Evolutionary conservation across 2,888 invertebrate genomes (phyloP).

Genomic region (Epistrophella euchroma): DNA sequence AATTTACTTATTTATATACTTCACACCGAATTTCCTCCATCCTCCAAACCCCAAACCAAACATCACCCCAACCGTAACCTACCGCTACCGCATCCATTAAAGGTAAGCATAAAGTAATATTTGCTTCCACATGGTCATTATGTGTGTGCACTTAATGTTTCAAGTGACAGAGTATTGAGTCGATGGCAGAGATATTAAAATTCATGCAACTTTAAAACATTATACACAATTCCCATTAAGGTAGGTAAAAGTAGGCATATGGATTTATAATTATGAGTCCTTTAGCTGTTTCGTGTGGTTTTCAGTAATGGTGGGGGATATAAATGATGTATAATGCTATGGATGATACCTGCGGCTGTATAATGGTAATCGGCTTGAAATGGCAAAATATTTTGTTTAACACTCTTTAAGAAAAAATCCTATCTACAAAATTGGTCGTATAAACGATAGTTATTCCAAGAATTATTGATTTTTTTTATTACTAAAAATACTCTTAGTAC

Average conservation of each 20-base stretch:
- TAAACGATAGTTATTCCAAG: too few relatives aligned
- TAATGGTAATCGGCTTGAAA: neutral
- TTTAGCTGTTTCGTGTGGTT: constrained; percentile 10
- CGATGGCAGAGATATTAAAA: constrained; percentile 42
- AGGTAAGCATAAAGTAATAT: constrained; percentile 10
- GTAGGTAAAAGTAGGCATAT: neutral
- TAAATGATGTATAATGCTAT: constrained; percentile 11
- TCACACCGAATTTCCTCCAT: neutral
- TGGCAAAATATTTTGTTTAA: neutral
- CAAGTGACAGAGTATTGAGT: constrained; percentile 42
- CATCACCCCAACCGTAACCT: neutral
- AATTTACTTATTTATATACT: constrained; percentile 1
- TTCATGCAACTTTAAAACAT: constrained; percentile 58
- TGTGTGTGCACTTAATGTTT: constrained; percentile 51
- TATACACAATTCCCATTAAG: constrained; percentile 39
- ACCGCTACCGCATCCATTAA: constrained; percentile 60
- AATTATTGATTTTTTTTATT: too few relatives aligned
- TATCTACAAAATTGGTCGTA: neutral
- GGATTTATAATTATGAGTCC: constrained; percentile 12
- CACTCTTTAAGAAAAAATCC: constrained; percentile 2
- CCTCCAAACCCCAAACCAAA: neutral
- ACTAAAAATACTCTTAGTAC: too few relatives aligned
- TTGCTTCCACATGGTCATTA: constrained; percentile 49
- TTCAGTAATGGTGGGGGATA: constrained; percentile 7
- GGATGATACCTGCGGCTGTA: neutral